Evolutionary conservation across 2,888 invertebrate species (phyloP).

Genomic region (Sesia bembeciformis): DNA sequence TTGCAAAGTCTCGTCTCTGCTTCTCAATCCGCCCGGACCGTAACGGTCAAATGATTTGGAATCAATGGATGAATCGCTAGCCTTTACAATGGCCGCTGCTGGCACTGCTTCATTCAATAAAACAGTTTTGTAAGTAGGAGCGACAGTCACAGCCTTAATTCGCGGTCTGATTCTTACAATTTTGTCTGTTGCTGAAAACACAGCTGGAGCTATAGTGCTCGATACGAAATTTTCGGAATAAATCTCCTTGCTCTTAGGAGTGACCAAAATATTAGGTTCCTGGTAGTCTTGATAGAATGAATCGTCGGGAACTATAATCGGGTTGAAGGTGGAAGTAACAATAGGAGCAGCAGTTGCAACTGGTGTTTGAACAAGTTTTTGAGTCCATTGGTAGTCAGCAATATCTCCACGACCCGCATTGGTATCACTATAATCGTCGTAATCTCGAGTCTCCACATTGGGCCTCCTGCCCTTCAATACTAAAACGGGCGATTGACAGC

Average conservation of each 20-base stretch:
- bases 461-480: constrained; percentile 64
- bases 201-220: constrained; percentile 29
- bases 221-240: constrained; percentile 38
- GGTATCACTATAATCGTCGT: constrained; percentile 37
- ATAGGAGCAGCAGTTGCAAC: constrained; percentile 38
- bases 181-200: constrained; percentile 40
- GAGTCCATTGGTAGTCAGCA: constrained; percentile 30
- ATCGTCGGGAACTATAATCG: constrained; percentile 67
- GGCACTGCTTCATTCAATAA: constrained; percentile 47
- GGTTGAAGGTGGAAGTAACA: constrained; percentile 54
- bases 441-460: constrained; percentile 30
- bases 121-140: constrained; percentile 58
- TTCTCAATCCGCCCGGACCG: constrained; percentile 76
- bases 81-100: constrained; percentile 24
- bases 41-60: constrained; percentile 74
- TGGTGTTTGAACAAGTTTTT: constrained; percentile 26
- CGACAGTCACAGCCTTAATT: constrained; percentile 49
- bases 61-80: constrained; percentile 20
- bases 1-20: constrained; percentile 74
- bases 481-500: constrained; percentile 76
- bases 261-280: constrained; percentile 37
- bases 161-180: constrained; percentile 43
- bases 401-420: constrained; percentile 41
- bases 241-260: constrained; percentile 26
- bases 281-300: constrained; percentile 62